Base-by-base conservation (phyloP, 2,888 invertebrate species). In the Suillia variegata region DNA sequence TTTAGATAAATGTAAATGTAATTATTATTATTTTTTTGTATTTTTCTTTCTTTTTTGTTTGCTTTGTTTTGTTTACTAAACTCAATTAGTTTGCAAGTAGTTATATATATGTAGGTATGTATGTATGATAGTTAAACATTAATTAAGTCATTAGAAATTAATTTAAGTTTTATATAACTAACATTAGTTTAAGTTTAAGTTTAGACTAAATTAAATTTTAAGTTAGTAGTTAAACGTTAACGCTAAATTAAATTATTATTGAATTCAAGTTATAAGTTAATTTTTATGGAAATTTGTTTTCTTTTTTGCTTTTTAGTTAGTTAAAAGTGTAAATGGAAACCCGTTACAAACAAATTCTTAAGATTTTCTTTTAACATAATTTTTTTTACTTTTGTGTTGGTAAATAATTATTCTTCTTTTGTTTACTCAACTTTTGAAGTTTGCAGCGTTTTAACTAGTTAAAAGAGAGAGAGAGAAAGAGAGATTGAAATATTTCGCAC, bases 171-270 rank as follows among this genome's bases (percentile, higher is more conserved):
- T 6, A 38, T 13, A 38, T 38, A 31, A 8, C n/a, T 38, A 10
- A 38, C 15, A 26, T 38, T 38, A 38, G 15, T n/a, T 38, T 38
- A 38, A 38, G 52, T 58, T 24, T 62, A 59, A 60, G 62, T 61
- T 58, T 70, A 70, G 61, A 61, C 66, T 54, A 64, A n/a, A 24
- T 70, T 64, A 70, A 70, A 68, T 71, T 71, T 72, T 71, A 45
- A 73, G 73, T 61, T 62, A 70, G 62, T 67, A 73, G 71, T 71
- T 73, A 70, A 64, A 65, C 73, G 24, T 50, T 50, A 50, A 50
- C n/a, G 22, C 38, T 38, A 38, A 38, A 38, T 38, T 38, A 38
- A 13, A 38, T 38, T 45, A 45, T 8, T 45, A 18, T 20, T 45
- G 18, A 45, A 38, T 33, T 31, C 31, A 18, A 33, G 18, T 26